phyloP scores from a whole-genome alignment of 2,113 vertebrate species.

The Cyanistes caeruleus region DNA sequence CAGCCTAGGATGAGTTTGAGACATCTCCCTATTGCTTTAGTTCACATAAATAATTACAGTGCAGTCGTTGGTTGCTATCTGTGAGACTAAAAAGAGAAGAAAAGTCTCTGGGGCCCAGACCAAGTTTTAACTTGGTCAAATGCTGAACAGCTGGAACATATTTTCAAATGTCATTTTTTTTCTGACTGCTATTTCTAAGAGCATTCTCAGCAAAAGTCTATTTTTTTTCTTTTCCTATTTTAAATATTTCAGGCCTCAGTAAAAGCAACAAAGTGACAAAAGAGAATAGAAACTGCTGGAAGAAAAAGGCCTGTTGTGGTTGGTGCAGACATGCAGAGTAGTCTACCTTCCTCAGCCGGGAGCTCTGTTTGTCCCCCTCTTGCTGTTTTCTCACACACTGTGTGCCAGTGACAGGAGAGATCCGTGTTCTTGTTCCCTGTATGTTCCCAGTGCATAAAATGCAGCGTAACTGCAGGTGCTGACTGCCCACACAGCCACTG shows the following conservation, averaged over 20 bases:
- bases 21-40: background rate
- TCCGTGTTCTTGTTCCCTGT: fast-evolving
- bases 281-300: background rate
- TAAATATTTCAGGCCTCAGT: background rate
- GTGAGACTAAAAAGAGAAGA: background rate
- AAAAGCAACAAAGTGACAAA: background rate
- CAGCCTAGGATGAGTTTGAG: background rate
- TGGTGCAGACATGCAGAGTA: background rate
- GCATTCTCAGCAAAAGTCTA: background rate
- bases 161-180: background rate
- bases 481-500: background rate
- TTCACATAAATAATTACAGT: background rate
- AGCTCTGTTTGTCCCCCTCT: background rate
- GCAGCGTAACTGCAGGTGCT: background rate
- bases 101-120: background rate
- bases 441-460: background rate
- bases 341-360: background rate
- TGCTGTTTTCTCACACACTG: background rate
- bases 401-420: background rate
- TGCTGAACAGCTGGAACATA: background rate
- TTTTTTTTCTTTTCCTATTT: background rate
- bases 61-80: background rate
- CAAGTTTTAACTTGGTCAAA: background rate
- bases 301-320: background rate
- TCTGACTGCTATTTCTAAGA: background rate